Evolutionary conservation across 2,888 invertebrate species (phyloP), one percentile per base, ranked within the genome.

Genomic region (Cheilosia soror): DNA sequence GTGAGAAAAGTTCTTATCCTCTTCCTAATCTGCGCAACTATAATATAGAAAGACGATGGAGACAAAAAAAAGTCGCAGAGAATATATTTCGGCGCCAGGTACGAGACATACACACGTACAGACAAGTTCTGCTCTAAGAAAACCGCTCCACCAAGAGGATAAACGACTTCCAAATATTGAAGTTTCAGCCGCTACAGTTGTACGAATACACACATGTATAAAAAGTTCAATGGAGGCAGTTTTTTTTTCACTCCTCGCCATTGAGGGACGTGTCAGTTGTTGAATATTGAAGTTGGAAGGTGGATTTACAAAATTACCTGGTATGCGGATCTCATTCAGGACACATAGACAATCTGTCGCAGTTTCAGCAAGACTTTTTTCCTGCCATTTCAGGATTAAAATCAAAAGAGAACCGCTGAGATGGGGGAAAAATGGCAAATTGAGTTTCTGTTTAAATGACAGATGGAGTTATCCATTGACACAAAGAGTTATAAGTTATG

Each of bases 331-430:
- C 53, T 25, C 5, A 33, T 55, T 62, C 40, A 37, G 29, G 53
- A 68, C 65, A 55, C 66, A 68, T 51, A 75, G 80, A 84, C 84
- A 75, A 75, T 80, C 66, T 85, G 76, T 72, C 66, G 66, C 76
- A 71, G 65, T 63, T 15, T 84, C 31, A 69, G 69, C 15, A 71
- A 47, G 25, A 33, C 68, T 27, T 40, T 40, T 42, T 33, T 25
- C 15, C 9, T 33, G 25, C 57, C 29, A 7, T 29, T 72, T 60
- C 57, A 49, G 15, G 40, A 63, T 73, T 72, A 33, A 47, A 73
- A 66, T 33, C 40, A 42, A 20, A 25, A 42, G 29, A 33, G 31
- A 65, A 33, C n/a, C 27, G 27, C 33, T 31, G 62, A 44, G n/a
- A 27, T 5, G n/a, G 15, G 15, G 63, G 25, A 15, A 63, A 71